Conservation (phyloP, 1,140 invertebrate genomes). For the Caerostris darwini region DNA sequence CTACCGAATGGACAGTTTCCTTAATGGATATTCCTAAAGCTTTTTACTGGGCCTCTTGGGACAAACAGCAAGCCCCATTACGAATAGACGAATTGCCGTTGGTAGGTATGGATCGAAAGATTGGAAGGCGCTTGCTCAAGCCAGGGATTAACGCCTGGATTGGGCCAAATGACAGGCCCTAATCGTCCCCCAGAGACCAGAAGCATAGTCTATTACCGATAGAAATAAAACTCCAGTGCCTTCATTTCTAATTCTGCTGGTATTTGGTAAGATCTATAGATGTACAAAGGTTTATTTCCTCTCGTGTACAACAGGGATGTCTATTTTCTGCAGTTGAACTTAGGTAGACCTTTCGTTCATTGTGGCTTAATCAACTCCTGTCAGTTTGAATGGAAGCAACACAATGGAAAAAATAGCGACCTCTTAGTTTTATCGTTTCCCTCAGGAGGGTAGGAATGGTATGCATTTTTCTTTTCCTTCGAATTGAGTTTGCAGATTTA, state of each 20-base stretch:
- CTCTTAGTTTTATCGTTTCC: constrained; percentile 3
- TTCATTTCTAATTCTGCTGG: constrained; percentile 62
- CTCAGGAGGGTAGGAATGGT: not conserved
- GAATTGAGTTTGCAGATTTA: not conserved
- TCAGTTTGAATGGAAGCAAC: constrained; percentile 10
- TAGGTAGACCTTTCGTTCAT: constrained; percentile 8
- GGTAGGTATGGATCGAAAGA: constrained; percentile 61
- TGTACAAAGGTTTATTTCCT: constrained; percentile 35
- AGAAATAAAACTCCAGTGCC: constrained; percentile 29
- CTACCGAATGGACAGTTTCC: constrained; percentile 47
- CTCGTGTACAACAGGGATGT: constrained; percentile 37
- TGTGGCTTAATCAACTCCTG: constrained; percentile 34
- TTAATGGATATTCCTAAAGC: constrained; percentile 69
- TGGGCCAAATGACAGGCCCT: constrained; percentile 63
- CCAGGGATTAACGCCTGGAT: constrained; percentile 74
- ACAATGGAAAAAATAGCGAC: not conserved
- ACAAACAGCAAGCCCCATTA: constrained; percentile 53
- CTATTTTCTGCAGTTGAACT: not conserved
- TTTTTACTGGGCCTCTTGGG: constrained; percentile 43
- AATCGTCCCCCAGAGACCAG: constrained; percentile 62
- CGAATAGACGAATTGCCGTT: constrained; percentile 69
- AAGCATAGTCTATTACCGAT: constrained; percentile 46
- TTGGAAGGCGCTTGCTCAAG: constrained; percentile 68
- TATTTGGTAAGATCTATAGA: constrained; percentile 52
- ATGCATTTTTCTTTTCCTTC: not conserved